Conservation (phyloP, 2,797 vertebrate genomes). For the Bryconaethiops microstoma region DNA sequence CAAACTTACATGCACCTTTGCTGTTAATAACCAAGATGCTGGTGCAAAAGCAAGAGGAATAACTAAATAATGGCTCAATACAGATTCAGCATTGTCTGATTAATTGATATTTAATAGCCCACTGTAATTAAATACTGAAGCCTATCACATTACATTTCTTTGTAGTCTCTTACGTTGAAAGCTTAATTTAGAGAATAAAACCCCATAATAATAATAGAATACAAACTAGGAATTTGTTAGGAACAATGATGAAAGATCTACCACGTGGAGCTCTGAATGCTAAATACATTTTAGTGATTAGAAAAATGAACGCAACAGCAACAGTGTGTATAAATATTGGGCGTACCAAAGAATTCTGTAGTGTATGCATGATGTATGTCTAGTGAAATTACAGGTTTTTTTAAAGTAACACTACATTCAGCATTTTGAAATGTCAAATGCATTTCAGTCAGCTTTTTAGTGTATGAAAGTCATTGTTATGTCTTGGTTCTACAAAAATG, state of each 20-base stretch:
- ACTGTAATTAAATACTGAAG: conserved; percentile 21
- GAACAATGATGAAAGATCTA: not conserved
- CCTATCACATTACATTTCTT: conserved; percentile 2
- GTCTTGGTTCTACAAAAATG: no score
- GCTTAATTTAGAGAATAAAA: not conserved
- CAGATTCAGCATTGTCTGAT: not conserved
- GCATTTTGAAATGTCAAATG: no score
- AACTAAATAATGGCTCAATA: not conserved
- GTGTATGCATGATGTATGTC: no score
- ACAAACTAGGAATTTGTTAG: not conserved
- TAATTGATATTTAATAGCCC: conserved; percentile 22
- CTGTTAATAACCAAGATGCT: not conserved
- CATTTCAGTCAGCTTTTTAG: no score
- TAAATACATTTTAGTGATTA: not conserved
- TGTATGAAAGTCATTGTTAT: no score
- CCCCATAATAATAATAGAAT: not conserved
- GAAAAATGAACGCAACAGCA: not conserved
- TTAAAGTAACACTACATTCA: no score
- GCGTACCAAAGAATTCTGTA: no score
- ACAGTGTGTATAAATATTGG: no score
- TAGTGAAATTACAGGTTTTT: no score
- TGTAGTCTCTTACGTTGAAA: conserved; percentile 8
- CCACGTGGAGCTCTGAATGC: not conserved
- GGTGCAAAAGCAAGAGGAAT: conserved; percentile 3
- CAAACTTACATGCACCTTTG: conserved; percentile 8